Conservation (phyloP, 1,140 invertebrate species). For the Zaprionus ghesquierei region DNA sequence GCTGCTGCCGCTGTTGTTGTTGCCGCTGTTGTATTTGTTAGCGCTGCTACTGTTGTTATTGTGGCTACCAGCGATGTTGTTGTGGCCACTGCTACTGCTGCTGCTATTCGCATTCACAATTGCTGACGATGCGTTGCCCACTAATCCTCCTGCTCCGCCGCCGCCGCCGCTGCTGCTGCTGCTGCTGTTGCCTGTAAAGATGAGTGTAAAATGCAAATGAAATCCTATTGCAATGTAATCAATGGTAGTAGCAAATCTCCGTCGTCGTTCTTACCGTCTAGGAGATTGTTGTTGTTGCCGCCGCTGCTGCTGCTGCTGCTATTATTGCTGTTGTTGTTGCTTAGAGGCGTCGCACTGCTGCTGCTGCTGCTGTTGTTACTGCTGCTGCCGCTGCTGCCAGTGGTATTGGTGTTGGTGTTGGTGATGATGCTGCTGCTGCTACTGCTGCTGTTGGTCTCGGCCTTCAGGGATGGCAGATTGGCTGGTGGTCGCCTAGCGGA, state of each 20-base stretch:
- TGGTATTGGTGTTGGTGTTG: constrained; percentile 3
- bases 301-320: constrained; percentile 4
- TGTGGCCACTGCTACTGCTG: constrained; percentile 36
- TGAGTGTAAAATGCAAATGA: background rate
- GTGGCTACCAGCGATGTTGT: constrained; percentile 20
- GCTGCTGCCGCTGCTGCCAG: constrained; percentile 2
- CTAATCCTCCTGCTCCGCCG: constrained; percentile 26
- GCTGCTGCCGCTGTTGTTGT: constrained; percentile 35
- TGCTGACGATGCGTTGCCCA: constrained; percentile 27
- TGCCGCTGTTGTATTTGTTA: constrained; percentile 50
- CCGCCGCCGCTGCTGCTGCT: constrained; percentile 17
- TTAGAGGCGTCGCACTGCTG: constrained; percentile 55
- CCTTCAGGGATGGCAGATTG: constrained; percentile 98
- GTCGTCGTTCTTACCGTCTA: constrained; percentile 77
- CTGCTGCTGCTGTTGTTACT: constrained; percentile 18
- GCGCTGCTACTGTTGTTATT: constrained; percentile 12
- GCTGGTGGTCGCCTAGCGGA: constrained; percentile 96
- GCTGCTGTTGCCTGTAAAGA: constrained; percentile 36
- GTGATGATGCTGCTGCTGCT: constrained; percentile 67
- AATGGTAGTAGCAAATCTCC: background rate
- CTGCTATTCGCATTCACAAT: constrained; percentile 41
- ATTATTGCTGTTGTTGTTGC: constrained; percentile 57
- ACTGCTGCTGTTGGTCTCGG: constrained; percentile 89
- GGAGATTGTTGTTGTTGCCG: constrained; percentile 62
- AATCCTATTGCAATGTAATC: background rate